Base-by-base conservation (phyloP, 2,113 vertebrate genomes). In the Phaetusa simplex region DNA sequence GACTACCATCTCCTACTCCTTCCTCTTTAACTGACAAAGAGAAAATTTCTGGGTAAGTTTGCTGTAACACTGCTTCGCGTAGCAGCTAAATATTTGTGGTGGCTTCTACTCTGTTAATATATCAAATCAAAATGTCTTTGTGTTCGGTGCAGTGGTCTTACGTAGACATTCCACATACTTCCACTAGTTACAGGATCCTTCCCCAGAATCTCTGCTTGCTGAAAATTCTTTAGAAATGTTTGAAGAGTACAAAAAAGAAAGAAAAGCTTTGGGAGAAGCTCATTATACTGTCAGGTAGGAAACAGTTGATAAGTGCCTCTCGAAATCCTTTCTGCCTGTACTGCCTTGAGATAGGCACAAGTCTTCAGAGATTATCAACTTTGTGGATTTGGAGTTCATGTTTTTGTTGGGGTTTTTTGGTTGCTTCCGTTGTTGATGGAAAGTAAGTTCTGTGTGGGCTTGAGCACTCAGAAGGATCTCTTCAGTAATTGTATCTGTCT, bases 1-100 rank as follows among this genome's bases (percentile, higher is more conserved):
- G 95, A 94, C 95, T 97, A 64, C 81, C 76, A 59, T 91, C 81
- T 93, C 49, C 90, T 95, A 81, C 87, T 96, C n/a, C 79, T 90
- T 93, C 95, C 87, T 97, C 94, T 95, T 85, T 49, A 89, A 56
- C n/a, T 64, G 84, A 85, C 71, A 82, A 53, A 82, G 65, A 87
- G 42, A 42, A 65, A 90, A 76, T 84, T 34, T 84, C 90, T 40
- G 53, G 69, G 88, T 45, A 81, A 79, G 47, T 34, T 67, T 81
- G 65, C 92, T 96, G 73, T 85, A 82, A 72, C 43, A 38, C 29
- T 61, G 80, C 23, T 38, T 17, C 12, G n/a, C 11, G 17, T 32
- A 47, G 67, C 36, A 45, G 52, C 61, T 56, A 42, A 64, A 50
- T 58, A 53, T 26, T 53, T 23, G 34, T 55, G 49, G 29, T 43